Conservation (phyloP, 2,797 vertebrate species). For the Peromyscus eremicus region DNA sequence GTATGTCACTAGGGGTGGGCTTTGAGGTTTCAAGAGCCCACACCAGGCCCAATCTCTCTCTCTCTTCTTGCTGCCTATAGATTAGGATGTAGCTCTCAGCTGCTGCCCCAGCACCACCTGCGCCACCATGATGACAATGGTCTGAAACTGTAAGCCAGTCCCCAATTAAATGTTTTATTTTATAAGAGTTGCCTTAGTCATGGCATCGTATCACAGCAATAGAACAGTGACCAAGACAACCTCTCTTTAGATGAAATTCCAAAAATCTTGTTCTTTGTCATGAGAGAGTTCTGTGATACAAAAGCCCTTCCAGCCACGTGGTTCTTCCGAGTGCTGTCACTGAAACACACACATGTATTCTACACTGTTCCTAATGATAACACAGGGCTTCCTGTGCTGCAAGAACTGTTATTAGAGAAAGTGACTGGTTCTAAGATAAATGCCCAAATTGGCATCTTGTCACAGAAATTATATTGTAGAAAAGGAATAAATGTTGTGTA, state of each 20-base stretch:
- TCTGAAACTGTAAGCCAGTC: neutral
- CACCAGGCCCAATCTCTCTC: neutral
- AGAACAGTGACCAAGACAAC: neutral
- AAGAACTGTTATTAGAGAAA: neutral
- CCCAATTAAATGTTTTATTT: neutral
- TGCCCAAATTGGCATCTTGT: neutral
- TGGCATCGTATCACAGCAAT: neutral
- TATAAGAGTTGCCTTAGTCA: neutral
- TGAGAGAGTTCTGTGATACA: neutral
- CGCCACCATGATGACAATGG: neutral
- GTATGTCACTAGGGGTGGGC: neutral
- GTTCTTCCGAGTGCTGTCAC: neutral
- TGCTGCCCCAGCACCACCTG: neutral
- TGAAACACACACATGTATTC: neutral
- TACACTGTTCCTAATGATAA: neutral
- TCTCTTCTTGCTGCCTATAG: neutral
- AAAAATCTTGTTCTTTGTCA: neutral
- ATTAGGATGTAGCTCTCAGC: neutral
- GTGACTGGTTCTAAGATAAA: slow-evolving; percentile 39
- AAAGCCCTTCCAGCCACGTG: neutral
- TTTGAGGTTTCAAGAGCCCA: neutral
- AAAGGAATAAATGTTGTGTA: neutral
- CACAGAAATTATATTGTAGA: neutral
- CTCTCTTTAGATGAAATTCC: neutral
- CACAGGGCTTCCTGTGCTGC: neutral